phyloP scores from a whole-genome alignment of 2,797 vertebrate genomes.

The Sebastes paucispinis region DNA sequence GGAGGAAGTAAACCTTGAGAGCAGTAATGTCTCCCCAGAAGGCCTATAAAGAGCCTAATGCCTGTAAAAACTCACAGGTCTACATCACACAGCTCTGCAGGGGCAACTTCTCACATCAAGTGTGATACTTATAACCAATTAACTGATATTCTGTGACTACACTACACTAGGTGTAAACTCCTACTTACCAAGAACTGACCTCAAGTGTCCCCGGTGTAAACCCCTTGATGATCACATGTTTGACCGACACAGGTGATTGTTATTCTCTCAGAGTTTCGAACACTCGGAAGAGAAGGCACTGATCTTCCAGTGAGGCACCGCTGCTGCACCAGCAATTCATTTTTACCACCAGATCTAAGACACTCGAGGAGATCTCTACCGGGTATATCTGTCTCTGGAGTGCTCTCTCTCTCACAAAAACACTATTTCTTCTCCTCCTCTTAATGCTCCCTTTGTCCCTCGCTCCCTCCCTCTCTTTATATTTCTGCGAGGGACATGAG shows the following conservation, averaged over 20 bases:
- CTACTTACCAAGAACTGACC: background rate
- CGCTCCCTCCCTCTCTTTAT: slow-evolving; percentile 1
- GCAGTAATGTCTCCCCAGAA: background rate
- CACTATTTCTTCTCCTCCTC: background rate
- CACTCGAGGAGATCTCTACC: slow-evolving; percentile 30
- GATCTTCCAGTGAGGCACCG: slow-evolving; percentile 29
- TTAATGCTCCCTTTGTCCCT: background rate
- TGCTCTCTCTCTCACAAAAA: slow-evolving; percentile 4
- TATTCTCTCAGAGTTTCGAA: slow-evolving; percentile 14
- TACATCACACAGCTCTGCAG: background rate
- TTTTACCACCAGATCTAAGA: slow-evolving; percentile 45
- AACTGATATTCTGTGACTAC: background rate
- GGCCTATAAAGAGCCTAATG: slow-evolving; percentile 15
- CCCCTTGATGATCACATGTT: background rate
- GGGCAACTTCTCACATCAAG: background rate
- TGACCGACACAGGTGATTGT: slow-evolving; percentile 26
- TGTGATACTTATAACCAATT: background rate
- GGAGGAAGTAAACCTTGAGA: slow-evolving; percentile 1
- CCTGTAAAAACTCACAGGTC: background rate
- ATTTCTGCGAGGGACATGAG: slow-evolving; percentile 37
- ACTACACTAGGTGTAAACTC: background rate
- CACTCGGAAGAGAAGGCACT: background rate
- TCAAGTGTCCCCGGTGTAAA: background rate
- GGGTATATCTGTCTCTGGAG: slow-evolving; percentile 31
- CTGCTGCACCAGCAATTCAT: slow-evolving; percentile 28